A percentile compares a stretch with the other conserved stretches of the same genome.
phyloP scores from a whole-genome alignment of 2,888 invertebrate species.

The Netelia inedita region DNA sequence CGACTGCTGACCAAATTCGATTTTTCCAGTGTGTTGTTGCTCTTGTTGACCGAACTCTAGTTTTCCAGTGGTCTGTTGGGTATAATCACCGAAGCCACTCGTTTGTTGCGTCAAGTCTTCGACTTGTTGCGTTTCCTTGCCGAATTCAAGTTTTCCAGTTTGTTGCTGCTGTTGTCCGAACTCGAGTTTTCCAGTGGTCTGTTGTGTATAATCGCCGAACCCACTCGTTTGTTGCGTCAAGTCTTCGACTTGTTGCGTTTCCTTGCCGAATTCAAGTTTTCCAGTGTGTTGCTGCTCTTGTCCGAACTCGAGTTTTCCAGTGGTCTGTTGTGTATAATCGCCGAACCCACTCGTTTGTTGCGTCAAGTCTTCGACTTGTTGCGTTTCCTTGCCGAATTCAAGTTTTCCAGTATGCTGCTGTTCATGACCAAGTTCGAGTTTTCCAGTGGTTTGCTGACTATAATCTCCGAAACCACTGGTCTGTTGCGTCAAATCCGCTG shows the following conservation, averaged over 20 bases:
- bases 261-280: conserved; percentile 49
- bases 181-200: conserved; percentile 30
- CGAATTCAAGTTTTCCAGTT: conserved; percentile 41
- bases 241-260: conserved; percentile 66
- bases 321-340: conserved; percentile 67
- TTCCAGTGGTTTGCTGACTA: neutral
- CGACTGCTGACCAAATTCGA: conserved; percentile 68
- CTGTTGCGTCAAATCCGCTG: conserved; percentile 64
- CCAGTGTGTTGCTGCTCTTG: conserved; percentile 74
- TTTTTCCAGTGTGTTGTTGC: conserved; percentile 42
- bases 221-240: conserved; percentile 62
- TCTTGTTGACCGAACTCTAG: conserved; percentile 77
- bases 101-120: conserved; percentile 64
- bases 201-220: conserved; percentile 69
- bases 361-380: conserved; percentile 65
- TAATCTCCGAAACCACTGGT: conserved; percentile 62
- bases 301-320: conserved; percentile 60
- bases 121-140: conserved; percentile 63
- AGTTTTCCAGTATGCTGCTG: conserved; percentile 44
- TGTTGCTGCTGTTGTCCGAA: conserved; percentile 76
- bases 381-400: conserved; percentile 59
- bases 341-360: conserved; percentile 65
- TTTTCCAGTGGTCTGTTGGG: conserved; percentile 35
- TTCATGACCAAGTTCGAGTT: conserved; percentile 75
- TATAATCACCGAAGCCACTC: conserved; percentile 70